These are phyloP conservation scores for Phycodurus eques DNA, from an alignment of 2,113 vertebrate species.

Conservation along the genomic window DNA sequence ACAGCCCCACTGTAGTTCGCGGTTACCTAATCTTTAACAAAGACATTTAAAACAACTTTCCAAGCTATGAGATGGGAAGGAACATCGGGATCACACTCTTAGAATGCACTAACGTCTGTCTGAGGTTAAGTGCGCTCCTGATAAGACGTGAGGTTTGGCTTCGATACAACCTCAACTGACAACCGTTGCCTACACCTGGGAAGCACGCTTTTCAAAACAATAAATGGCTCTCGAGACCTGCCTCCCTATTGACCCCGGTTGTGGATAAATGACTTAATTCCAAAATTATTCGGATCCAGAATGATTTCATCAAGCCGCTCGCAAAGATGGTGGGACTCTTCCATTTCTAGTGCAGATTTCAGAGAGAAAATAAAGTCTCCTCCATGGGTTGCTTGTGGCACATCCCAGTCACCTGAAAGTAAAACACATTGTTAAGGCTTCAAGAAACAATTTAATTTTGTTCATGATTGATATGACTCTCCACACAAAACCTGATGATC, in stretches of 20 bases:
- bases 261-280: slow-evolving; percentile 5
- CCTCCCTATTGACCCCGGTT: slow-evolving; percentile 6
- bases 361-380: slow-evolving; percentile 11
- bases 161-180: slow-evolving; percentile 55
- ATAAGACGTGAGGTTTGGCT: slow-evolving; percentile 61
- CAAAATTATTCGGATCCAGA: slow-evolving; percentile 6
- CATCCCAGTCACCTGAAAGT: slow-evolving; percentile 40
- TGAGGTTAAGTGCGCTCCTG: slow-evolving; percentile 49
- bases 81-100: background rate
- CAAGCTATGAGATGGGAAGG: background rate
- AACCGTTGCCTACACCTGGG: slow-evolving; percentile 53
- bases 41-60: background rate
- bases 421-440: slow-evolving; percentile 12
- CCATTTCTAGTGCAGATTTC: slow-evolving; percentile 3
- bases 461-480: background rate
- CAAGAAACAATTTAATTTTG: background rate
- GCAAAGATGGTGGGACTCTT: slow-evolving; percentile 9
- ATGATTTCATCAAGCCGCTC: slow-evolving; percentile 12
- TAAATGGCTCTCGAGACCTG: slow-evolving; percentile 2
- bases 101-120: slow-evolving; percentile 53
- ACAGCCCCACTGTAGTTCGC: background rate
- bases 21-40: slow-evolving; percentile 28
- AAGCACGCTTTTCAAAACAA: background rate
- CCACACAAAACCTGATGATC: too few species aligned
- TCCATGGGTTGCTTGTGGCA: background rate